Conservation (phyloP, 2,113 vertebrate genomes). For the Ammodytes dubius region DNA sequence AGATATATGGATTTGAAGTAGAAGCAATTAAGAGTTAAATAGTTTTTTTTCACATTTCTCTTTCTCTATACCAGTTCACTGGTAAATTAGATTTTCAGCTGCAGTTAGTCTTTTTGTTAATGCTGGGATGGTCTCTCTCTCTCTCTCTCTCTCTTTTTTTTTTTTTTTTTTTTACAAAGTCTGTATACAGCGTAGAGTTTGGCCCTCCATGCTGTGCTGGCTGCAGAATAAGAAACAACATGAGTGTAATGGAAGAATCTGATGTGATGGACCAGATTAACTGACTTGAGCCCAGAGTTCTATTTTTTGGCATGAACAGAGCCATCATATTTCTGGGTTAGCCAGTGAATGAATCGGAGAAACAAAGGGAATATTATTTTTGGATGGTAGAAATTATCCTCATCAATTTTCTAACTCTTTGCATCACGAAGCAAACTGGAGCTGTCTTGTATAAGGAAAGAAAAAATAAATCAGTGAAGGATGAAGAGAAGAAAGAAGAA, state of each 20-base stretch:
- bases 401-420: background rate
- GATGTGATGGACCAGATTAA: conserved; percentile 22
- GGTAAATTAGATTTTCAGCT: conserved; percentile 10
- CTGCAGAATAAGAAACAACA: conserved; percentile 42
- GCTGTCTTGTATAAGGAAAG: background rate
- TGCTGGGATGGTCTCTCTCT: conserved; percentile 75
- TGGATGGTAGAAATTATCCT: no score
- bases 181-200: background rate
- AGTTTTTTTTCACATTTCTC: background rate
- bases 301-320: background rate
- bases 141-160: no score
- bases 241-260: conserved; percentile 16
- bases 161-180: conserved; percentile 52
- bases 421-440: background rate
- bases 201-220: conserved; percentile 34
- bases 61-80: background rate
- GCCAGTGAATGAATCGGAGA: background rate
- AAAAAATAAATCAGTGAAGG: background rate
- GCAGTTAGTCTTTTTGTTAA: conserved; percentile 27
- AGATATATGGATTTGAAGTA: background rate
- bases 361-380: background rate
- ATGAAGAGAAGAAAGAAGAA: background rate
- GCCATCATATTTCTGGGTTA: background rate
- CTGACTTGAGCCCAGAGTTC: conserved; percentile 7
- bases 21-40: background rate